A percentile compares a stretch with the other conserved stretches of the same genome.
phyloP scores from a whole-genome alignment of 2,113 vertebrate genomes.

The Psittacus erithacus region DNA sequence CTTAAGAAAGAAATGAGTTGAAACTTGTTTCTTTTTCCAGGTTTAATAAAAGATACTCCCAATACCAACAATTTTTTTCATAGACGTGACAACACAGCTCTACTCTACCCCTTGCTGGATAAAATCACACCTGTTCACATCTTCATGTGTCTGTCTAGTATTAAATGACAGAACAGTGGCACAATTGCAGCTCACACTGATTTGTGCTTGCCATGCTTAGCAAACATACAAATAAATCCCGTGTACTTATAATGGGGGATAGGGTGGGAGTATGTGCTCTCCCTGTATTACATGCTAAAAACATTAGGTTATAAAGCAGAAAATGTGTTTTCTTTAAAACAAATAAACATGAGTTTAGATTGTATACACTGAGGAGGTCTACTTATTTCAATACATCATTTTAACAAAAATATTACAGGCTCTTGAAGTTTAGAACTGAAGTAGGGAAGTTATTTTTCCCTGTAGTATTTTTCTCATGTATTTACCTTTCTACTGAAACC shows the following conservation, averaged over 20 bases:
- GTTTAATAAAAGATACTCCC: background rate
- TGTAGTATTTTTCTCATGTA: background rate
- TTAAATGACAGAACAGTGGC: background rate
- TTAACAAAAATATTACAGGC: background rate
- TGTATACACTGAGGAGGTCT: background rate
- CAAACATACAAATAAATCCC: background rate
- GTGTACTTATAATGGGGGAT: background rate
- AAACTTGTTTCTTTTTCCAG: background rate
- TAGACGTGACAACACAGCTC: background rate
- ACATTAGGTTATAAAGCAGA: background rate
- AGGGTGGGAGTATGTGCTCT: background rate
- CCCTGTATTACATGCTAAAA: background rate
- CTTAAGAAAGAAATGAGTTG: background rate
- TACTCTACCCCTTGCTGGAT: background rate
- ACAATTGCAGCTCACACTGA: background rate
- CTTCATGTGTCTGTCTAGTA: background rate
- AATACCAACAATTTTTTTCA: background rate
- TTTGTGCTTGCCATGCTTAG: background rate
- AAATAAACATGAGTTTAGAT: background rate
- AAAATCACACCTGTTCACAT: background rate
- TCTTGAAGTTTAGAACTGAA: background rate
- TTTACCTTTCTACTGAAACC: constrained; percentile 87
- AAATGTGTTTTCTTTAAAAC: background rate
- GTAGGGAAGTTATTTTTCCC: background rate
- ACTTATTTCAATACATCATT: background rate